A percentile compares a stretch with the other conserved stretches of the same genome.
Evolutionary conservation across 2,113 vertebrate genomes (phyloP).

Genomic region (Bos javanicus): DNA sequence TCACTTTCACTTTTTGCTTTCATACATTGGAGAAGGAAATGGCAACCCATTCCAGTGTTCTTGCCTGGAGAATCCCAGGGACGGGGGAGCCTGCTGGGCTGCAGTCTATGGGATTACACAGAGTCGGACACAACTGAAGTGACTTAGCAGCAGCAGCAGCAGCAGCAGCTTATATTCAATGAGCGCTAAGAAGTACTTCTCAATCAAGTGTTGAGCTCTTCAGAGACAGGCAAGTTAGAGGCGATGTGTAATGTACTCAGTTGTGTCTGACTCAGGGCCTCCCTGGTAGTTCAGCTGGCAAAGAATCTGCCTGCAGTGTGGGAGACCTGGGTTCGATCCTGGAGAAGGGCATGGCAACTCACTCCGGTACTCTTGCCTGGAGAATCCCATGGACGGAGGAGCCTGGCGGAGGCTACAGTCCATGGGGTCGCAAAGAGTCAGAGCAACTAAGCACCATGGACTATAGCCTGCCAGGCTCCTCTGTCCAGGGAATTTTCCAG

Average conservation of each 20-base stretch:
- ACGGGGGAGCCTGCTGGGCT: not conserved
- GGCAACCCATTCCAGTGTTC: not conserved
- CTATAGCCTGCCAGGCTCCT: not conserved
- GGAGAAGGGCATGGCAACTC: not conserved
- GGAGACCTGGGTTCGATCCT: not conserved
- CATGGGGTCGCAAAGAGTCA: not conserved
- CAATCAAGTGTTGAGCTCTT: not conserved
- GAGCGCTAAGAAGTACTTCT: slow-evolving; percentile 43
- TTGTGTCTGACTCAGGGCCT: not conserved
- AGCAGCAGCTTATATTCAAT: slow-evolving; percentile 23
- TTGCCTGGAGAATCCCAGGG: not conserved
- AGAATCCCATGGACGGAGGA: not conserved
- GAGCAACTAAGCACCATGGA: not conserved
- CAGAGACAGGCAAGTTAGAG: not conserved
- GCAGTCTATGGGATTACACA: accelerated
- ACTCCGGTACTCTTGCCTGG: not conserved
- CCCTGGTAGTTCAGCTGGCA: not conserved
- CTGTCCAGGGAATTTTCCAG: not conserved
- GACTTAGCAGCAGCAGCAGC: not conserved
- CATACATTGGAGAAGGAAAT: not conserved
- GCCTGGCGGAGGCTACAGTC: not conserved
- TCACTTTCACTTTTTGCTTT: not conserved
- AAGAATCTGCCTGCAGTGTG: not conserved
- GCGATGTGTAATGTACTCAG: not conserved
- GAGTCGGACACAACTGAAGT: not conserved